Evolutionary conservation across 2,888 invertebrate genomes (phyloP).

Genomic region (Morpho helenor): DNA sequence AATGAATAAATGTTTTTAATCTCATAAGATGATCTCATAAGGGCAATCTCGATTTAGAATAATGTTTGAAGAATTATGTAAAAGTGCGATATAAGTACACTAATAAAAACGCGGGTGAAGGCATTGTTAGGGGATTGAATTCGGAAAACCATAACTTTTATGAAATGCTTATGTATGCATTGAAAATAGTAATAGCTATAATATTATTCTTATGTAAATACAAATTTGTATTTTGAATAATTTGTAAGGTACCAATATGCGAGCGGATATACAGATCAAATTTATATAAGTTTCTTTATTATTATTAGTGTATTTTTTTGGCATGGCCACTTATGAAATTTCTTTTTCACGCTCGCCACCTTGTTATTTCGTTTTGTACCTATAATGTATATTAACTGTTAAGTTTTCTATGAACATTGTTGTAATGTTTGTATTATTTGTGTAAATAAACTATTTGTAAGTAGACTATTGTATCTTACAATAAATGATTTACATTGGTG

Average conservation of each 20-base stretch:
- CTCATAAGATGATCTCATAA: conserved; percentile 61
- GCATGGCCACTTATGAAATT: conserved; percentile 37
- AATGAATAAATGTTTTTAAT: conserved; percentile 24
- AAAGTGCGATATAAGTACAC: conserved; percentile 20
- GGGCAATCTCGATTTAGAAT: conserved; percentile 48
- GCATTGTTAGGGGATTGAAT: conserved; percentile 26
- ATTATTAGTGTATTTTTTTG: conserved; percentile 34
- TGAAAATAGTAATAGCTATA: conserved; percentile 14
- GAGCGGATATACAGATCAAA: conserved; percentile 11
- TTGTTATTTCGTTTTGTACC: conserved; percentile 67
- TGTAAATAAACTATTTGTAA: conserved; percentile 64
- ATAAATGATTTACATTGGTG: conserved; percentile 36
- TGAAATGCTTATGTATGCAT: not conserved
- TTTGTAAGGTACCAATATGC: conserved; percentile 16
- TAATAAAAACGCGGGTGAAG: conserved; percentile 41
- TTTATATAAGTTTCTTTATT: conserved; percentile 8
- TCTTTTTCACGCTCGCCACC: conserved; percentile 32
- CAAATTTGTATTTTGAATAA: conserved; percentile 7
- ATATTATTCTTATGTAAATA: conserved; percentile 20
- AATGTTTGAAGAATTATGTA: conserved; percentile 21
- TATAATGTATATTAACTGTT: conserved; percentile 67
- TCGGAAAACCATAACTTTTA: conserved; percentile 5
- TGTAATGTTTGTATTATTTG: conserved; percentile 73
- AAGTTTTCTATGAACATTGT: conserved; percentile 70
- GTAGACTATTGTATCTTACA: conserved; percentile 51